Base-by-base conservation (phyloP, 2,888 invertebrate genomes). In the Plusia festucae region DNA sequence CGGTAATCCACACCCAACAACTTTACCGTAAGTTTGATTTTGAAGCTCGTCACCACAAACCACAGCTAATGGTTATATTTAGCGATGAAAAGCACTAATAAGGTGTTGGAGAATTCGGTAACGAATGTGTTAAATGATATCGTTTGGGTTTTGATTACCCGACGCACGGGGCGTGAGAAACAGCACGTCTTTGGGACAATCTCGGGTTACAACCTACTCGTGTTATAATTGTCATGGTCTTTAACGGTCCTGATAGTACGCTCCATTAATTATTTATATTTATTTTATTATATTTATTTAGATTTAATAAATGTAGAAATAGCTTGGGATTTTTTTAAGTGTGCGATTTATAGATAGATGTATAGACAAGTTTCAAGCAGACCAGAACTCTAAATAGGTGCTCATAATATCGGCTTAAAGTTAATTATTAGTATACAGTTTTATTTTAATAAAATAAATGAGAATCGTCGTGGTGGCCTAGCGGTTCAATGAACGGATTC, bases 121-220 rank as follows among this genome's bases (percentile, higher is more conserved):
- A 88, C 83, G 85, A 87, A 84, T 85, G 81, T 90, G 91, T 89
- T 90, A 92, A 90, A 91, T 89, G 91, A 92, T 90, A 91, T 86
- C 78, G 78, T 77, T 81, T 72, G 85, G 88, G 88, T 82, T 91
- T 82, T 65, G 80, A 84, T 91, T 89, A 86, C 88, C 76, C 82
- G 79, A 68, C 78, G 82, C 81, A 79, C 70, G 81, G 77, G 82
- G 85, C 90, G 91, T 92, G 92, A 90, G 91, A 92, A 91, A 83
- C 76, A 79, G 82, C 82, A 82, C 84, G 84, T 73, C 83, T 85
- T 89, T 85, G 83, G 84, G 83, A 79, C 82, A 78, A 81, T 85
- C 86, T 92, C 87, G 78, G 74, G 82, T 92, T 91, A 83, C 91
- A 84, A 81, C 80, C 73, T 79, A 82, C 83, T 83, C 77, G 82